Conservation (phyloP, 1,140 invertebrate genomes). For the Amphibalanus amphitrite region DNA sequence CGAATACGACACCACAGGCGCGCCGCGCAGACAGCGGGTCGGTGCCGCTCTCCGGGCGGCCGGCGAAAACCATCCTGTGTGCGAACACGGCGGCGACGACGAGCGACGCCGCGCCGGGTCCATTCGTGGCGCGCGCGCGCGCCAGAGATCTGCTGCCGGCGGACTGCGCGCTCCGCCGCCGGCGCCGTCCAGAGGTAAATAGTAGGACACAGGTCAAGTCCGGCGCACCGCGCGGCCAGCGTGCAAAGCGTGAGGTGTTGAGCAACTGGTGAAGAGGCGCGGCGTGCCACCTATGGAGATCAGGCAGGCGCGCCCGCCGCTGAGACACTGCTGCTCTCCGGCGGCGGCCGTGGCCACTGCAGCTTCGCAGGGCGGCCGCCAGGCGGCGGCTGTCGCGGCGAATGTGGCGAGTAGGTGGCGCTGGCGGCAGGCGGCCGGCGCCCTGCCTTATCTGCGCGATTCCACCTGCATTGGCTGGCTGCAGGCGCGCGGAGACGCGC, state of each 20-base stretch:
- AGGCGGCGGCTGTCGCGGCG: neutral
- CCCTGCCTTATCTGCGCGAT: neutral
- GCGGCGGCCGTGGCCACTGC: neutral
- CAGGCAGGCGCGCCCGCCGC: neutral
- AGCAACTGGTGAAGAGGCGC: neutral
- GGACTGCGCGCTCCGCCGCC: too few species aligned
- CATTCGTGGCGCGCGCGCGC: too few species aligned
- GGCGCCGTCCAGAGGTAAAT: neutral
- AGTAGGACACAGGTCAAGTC: neutral
- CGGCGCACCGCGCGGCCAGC: too few species aligned
- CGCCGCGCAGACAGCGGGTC: neutral
- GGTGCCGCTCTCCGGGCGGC: too few species aligned
- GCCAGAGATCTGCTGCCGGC: neutral
- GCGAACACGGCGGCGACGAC: neutral
- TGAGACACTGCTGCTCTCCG: neutral
- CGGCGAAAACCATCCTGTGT: neutral
- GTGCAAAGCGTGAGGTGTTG: neutral
- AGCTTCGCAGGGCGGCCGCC: neutral
- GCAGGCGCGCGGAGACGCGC: too few species aligned
- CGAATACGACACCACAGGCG: neutral
- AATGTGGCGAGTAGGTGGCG: neutral
- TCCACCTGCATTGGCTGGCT: neutral
- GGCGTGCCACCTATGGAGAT: neutral
- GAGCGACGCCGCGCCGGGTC: too few species aligned
- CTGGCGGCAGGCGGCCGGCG: neutral